A percentile compares a stretch with the other conserved stretches of the same genome.
These are phyloP conservation scores for Orthosia incerta DNA, from an alignment of 2,888 invertebrate species.

Conservation along the genomic window DNA sequence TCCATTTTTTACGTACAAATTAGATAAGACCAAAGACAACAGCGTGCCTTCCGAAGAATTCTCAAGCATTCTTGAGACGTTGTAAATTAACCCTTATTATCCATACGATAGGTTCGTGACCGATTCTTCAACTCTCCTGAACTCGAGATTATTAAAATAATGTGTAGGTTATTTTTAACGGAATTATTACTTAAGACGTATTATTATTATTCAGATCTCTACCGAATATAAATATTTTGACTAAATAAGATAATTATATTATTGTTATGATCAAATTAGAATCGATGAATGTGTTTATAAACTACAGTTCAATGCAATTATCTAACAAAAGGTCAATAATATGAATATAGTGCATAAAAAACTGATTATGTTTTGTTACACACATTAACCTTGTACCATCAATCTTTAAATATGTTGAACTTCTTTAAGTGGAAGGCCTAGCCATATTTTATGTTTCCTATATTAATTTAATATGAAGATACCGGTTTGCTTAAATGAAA, in stretches of 20 bases:
- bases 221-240: neutral
- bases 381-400: constrained; percentile 42
- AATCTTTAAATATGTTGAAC: constrained; percentile 28
- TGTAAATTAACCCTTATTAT: constrained; percentile 1
- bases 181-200: neutral
- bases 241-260: constrained; percentile 10
- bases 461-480: neutral
- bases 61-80: constrained; percentile 9
- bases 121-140: neutral
- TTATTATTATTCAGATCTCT: neutral
- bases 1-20: constrained; percentile 21
- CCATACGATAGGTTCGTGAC: neutral
- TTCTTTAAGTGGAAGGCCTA: constrained; percentile 19
- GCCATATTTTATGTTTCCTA: constrained; percentile 15
- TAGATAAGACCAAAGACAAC: constrained; percentile 14
- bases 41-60: constrained; percentile 23
- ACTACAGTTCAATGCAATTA: constrained; percentile 50
- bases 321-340: constrained; percentile 48
- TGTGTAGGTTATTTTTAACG: neutral
- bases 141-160: neutral
- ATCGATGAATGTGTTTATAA: constrained; percentile 18
- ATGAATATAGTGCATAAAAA: constrained; percentile 41
- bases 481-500: constrained; percentile 23
- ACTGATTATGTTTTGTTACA: constrained; percentile 29
- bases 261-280: constrained; percentile 34